Conservation (phyloP, 2,888 invertebrate species). For the Nomada lathburiana region DNA sequence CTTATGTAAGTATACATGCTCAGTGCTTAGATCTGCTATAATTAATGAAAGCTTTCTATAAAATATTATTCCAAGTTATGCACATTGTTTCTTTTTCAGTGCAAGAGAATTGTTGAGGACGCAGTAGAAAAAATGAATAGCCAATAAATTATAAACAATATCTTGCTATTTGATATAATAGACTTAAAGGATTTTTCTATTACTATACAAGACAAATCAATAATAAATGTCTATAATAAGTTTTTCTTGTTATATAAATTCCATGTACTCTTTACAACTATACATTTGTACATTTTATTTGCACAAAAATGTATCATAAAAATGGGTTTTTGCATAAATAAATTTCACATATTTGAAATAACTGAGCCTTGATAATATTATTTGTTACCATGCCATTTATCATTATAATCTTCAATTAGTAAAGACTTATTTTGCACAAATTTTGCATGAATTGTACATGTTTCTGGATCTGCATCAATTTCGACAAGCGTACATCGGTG, state of each 20-base stretch:
- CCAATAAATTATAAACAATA: background rate
- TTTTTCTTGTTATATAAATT: background rate
- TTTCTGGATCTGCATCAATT: slow-evolving; percentile 86
- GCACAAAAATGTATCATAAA: background rate
- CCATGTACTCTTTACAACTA: background rate
- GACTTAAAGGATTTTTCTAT: background rate
- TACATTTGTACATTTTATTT: slow-evolving; percentile 2
- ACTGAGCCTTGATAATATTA: background rate
- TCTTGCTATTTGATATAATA: background rate
- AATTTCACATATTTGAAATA: background rate
- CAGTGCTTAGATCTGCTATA: background rate
- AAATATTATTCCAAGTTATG: slow-evolving; percentile 17
- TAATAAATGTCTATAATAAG: slow-evolving; percentile 14
- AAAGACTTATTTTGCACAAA: slow-evolving; percentile 89
- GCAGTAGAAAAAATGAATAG: background rate
- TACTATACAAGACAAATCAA: background rate
- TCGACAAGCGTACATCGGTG: slow-evolving; percentile 89
- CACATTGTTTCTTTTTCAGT: slow-evolving; percentile 62
- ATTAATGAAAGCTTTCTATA: background rate
- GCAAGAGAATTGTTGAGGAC: slow-evolving; percentile 61
- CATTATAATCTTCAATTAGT: slow-evolving; percentile 90
- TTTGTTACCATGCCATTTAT: slow-evolving; percentile 84
- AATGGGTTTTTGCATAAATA: background rate
- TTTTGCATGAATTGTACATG: slow-evolving; percentile 86
- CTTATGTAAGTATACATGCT: slow-evolving; percentile 68